phyloP scores from a whole-genome alignment of 2,797 vertebrate genomes.

The Aulostomus chinensis region DNA sequence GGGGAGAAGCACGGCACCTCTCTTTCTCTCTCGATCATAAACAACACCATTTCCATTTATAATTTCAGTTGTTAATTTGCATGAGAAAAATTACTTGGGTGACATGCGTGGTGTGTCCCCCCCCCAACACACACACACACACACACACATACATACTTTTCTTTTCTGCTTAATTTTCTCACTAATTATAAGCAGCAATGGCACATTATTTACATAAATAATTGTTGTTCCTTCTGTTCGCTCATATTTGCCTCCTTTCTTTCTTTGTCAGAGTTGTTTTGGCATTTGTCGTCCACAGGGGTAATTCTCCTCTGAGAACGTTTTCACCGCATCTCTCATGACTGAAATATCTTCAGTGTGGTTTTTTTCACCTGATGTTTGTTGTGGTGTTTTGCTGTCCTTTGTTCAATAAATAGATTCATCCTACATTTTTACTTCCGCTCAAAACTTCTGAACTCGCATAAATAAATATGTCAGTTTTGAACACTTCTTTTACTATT shows the following conservation, averaged over 20 bases:
- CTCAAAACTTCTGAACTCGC: slow-evolving; percentile 62
- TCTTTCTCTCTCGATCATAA: slow-evolving; percentile 80
- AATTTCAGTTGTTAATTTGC: slow-evolving; percentile 99
- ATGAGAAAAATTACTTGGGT: slow-evolving; percentile 97
- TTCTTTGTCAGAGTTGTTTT: slow-evolving; percentile 82
- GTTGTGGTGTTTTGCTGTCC: slow-evolving; percentile 78
- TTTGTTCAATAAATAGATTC: slow-evolving; percentile 81
- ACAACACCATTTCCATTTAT: slow-evolving; percentile 97
- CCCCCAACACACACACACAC: no score
- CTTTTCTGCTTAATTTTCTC: slow-evolving; percentile 83
- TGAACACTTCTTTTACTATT: slow-evolving; percentile 48
- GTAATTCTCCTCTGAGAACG: slow-evolving; percentile 75
- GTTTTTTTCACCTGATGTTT: slow-evolving; percentile 61
- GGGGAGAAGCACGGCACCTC: slow-evolving; percentile 72
- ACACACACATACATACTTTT: no score
- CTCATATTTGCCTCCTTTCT: slow-evolving; percentile 81
- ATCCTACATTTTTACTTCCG: slow-evolving; percentile 62
- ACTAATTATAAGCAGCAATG: slow-evolving; percentile 99
- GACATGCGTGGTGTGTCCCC: slow-evolving; percentile 89
- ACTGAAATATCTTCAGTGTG: slow-evolving; percentile 66
- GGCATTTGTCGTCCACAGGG: slow-evolving; percentile 79
- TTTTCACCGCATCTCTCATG: slow-evolving; percentile 70
- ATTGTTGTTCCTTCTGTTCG: slow-evolving; percentile 99
- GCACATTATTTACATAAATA: slow-evolving; percentile 99
- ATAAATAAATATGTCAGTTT: slow-evolving; percentile 66